phyloP scores from a whole-genome alignment of 2,797 vertebrate species.

The Lutjanus campechanus region DNA sequence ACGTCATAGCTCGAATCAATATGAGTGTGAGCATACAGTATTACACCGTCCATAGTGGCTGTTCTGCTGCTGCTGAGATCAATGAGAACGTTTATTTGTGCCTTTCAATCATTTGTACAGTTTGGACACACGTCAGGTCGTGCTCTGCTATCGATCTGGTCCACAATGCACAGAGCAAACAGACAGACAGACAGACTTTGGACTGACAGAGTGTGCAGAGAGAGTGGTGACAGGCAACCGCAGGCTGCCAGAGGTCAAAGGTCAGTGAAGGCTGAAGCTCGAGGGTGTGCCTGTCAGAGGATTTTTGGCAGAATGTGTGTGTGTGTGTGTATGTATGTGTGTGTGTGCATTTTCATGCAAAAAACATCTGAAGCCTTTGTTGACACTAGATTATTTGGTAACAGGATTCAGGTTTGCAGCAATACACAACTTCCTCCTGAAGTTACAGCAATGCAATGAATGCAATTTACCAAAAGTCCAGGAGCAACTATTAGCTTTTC shows the following conservation, averaged over 20 bases:
- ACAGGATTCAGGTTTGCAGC: conserved; percentile 9
- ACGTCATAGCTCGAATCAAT: conserved; percentile 15
- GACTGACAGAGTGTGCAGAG: conserved; percentile 13
- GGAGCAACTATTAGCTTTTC: not conserved
- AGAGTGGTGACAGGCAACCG: conserved; percentile 2
- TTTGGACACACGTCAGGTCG: not conserved
- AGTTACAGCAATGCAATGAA: not conserved
- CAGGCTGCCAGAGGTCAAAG: conserved; percentile 29
- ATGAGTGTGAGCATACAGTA: not conserved
- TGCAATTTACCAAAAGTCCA: not conserved
- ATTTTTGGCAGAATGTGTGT: not conserved
- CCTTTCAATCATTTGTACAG: not conserved
- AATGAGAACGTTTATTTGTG: not conserved
- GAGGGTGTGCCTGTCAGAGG: not conserved
- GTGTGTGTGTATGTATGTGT: not conserved
- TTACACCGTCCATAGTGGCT: not conserved
- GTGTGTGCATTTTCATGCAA: not conserved
- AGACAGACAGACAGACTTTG: conserved; percentile 26
- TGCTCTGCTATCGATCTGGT: conserved; percentile 20
- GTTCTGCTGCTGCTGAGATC: not conserved
- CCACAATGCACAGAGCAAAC: conserved; percentile 38
- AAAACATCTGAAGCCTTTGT: not conserved
- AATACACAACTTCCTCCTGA: conserved; percentile 22
- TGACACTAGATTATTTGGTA: not conserved
- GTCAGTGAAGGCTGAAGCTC: conserved; percentile 8